phyloP scores from a whole-genome alignment of 2,113 vertebrate genomes.

The Phalacrocorax aristotelis region DNA sequence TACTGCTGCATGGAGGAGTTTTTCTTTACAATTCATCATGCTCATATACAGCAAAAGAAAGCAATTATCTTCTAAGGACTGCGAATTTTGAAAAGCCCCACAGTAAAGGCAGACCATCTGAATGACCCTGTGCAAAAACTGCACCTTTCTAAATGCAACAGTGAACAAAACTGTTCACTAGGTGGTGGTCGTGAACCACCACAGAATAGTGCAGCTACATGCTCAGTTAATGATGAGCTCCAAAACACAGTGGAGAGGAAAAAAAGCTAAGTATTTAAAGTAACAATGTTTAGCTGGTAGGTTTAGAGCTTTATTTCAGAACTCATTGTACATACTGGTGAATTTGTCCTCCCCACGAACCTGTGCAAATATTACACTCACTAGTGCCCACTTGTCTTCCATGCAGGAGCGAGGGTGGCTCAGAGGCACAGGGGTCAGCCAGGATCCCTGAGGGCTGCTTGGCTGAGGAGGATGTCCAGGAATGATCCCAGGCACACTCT shows the following conservation, averaged over 20 bases:
- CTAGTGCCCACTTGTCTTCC: not conserved
- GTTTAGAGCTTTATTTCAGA: not conserved
- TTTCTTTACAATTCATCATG: not conserved
- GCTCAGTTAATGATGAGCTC: not conserved
- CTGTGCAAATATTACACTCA: rapidly evolving
- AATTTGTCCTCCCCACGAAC: rapidly evolving
- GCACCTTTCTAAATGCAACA: not conserved
- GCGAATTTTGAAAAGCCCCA: not conserved
- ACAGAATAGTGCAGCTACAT: not conserved
- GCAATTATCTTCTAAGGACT: not conserved
- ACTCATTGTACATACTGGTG: too few relatives aligned
- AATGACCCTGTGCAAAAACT: rapidly evolving
- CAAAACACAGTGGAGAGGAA: rapidly evolving
- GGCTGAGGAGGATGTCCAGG: not conserved
- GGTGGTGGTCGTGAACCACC: not conserved
- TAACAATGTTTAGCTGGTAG: not conserved
- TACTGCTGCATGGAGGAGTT: not conserved
- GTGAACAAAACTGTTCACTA: not conserved
- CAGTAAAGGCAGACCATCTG: not conserved
- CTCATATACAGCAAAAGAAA: not conserved
- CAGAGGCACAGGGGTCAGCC: not conserved
- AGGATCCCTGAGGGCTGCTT: not conserved
- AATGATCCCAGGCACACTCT: too few relatives aligned
- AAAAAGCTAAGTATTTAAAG: not conserved
- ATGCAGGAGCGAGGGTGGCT: too few relatives aligned